Percentiles rank a stretch among this genome's conserved stretches.
Conservation (phyloP, 1,140 invertebrate species). For the Tetramorium alpestre region DNA sequence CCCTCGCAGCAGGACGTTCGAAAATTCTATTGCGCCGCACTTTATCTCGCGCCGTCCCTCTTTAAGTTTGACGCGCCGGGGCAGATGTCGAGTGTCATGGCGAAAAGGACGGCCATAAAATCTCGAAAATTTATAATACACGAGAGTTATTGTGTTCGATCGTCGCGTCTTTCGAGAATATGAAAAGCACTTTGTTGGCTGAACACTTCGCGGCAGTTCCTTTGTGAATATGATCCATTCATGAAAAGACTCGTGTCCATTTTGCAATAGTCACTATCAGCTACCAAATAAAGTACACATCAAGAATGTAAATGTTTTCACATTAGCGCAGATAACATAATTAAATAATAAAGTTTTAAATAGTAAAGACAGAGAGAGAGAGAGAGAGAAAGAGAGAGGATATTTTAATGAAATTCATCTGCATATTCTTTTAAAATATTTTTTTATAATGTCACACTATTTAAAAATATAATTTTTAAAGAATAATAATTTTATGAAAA, state of each 20-base stretch:
- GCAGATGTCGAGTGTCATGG: constrained; percentile 25
- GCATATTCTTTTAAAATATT: not conserved
- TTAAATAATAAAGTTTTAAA: not conserved
- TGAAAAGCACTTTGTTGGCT: constrained; percentile 44
- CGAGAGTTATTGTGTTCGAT: constrained; percentile 51
- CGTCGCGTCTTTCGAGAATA: constrained; percentile 38
- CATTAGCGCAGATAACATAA: not conserved
- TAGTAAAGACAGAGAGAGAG: too few relatives aligned
- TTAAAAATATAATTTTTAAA: not conserved
- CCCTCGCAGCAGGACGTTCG: constrained; percentile 58
- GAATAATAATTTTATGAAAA: not conserved
- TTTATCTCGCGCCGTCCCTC: constrained; percentile 53
- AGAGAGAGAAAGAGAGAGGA: not conserved
- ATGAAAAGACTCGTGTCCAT: constrained; percentile 27
- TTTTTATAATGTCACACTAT: not conserved
- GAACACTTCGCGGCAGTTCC: constrained; percentile 35
- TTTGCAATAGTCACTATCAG: constrained; percentile 16
- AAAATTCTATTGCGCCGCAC: constrained; percentile 61
- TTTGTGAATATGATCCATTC: constrained; percentile 30
- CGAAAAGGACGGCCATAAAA: constrained; percentile 20
- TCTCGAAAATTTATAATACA: constrained; percentile 56
- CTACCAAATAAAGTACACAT: constrained; percentile 24
- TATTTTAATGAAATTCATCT: constrained; percentile 12
- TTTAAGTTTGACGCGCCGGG: constrained; percentile 46
- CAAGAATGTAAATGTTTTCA: not conserved